Base-by-base conservation (phyloP, 2,113 vertebrate genomes). In the Columba janthina region DNA sequence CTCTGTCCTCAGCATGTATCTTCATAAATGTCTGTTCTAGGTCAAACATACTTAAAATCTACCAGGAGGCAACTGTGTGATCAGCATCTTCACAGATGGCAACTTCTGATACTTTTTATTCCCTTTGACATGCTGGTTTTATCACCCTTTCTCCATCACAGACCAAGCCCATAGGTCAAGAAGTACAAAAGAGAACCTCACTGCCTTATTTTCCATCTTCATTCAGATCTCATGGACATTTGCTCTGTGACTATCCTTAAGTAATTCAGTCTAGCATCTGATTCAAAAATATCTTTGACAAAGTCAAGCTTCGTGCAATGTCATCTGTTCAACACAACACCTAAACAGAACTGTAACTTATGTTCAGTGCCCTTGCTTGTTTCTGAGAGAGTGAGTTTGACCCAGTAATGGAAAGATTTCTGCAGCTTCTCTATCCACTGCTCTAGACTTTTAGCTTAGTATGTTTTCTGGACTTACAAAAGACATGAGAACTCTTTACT, bases 311-410 rank as follows among this genome's bases (percentile, higher is more conserved):
- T 81, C 2, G 3, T 74, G 74, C 42, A 93, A 7, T 62, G 71
- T 93, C 89, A 79, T 94, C 92, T 92, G 88, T 71, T 94, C 78
- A 70, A 89, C 48, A 42, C 48, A 85, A 92, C 82, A 56, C 65
- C 42, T 80, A 81, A 91, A 84, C 36, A 56, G 85, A 90, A 88
- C 85, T 85, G 70, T 67, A 71, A 78, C 51, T 58, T 31, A 78
- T 74, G 40, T 40, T 10, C 11, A 3, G 73, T 75, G 66, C 10
- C 50, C 57, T 36, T 82, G 66, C 42, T 71, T 89, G 32, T 51
- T 78, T 60, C 78, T 60, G 53, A 91, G 69, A 38, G 70, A 88
- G 57, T 42, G 78, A 60, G 29, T 79, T 85, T 64, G 32, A 82
- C 64, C 31, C 48, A 75, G 56, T 42, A 91, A 87, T 56, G 17